phyloP scores from a whole-genome alignment of 2,888 invertebrate genomes.

The Helicoverpa assulta region DNA sequence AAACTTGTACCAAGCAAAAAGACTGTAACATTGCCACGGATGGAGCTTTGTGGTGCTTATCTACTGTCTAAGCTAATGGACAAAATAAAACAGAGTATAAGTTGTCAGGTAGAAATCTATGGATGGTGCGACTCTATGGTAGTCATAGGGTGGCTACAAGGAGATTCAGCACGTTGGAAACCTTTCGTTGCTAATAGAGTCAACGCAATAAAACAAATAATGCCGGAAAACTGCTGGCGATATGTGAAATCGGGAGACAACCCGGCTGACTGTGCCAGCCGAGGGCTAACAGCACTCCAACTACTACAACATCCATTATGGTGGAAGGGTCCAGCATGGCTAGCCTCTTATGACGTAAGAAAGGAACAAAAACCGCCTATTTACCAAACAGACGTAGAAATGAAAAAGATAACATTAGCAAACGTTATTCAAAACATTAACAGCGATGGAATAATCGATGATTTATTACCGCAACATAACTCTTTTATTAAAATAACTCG shows the following conservation, averaged over 20 bases:
- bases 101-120: neutral
- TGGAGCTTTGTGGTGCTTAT: slow-evolving; percentile 15
- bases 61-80: slow-evolving; percentile 8
- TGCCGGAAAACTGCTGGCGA: slow-evolving; percentile 5
- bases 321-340: slow-evolving; percentile 9
- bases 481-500: slow-evolving; percentile 7
- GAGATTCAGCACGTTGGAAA: slow-evolving; percentile 4
- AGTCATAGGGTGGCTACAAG: neutral
- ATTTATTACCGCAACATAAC: neutral
- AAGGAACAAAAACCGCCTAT: neutral
- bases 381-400: slow-evolving; percentile 2
- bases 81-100: neutral
- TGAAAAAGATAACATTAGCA: neutral
- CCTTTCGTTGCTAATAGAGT: slow-evolving; percentile 7
- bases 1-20: slow-evolving; percentile 12
- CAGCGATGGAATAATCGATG: neutral
- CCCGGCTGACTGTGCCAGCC: neutral
- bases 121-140: slow-evolving; percentile 13
- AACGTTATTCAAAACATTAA: too few relatives aligned
- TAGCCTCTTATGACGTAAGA: neutral
- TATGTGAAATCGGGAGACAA: slow-evolving; percentile 13
- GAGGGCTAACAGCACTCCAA: neutral
- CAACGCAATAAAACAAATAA: neutral
- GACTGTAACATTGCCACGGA: slow-evolving; percentile 2
- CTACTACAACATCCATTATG: slow-evolving; percentile 1